These are phyloP conservation scores for Ursus arctos DNA, from an alignment of 2,113 vertebrate genomes.

Conservation along the genomic window DNA sequence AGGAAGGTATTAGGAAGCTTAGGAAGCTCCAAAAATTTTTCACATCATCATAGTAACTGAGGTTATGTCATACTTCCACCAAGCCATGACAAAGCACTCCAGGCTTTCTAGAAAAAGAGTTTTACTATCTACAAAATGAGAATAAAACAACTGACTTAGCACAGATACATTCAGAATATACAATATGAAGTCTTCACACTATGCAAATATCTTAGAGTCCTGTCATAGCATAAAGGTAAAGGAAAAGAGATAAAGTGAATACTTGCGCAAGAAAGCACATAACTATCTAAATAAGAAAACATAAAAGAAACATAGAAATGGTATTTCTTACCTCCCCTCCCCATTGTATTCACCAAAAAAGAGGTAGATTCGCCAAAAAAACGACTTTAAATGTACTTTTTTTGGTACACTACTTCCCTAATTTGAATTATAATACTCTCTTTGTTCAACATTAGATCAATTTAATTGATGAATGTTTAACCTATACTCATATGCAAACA, in stretches of 20 bases:
- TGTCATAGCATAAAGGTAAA: not conserved
- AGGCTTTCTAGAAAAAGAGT: not conserved
- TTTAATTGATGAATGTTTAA: not conserved
- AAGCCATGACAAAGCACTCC: not conserved
- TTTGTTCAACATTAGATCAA: not conserved
- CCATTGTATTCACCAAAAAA: not conserved
- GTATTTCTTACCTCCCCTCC: not conserved
- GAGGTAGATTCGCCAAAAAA: not conserved
- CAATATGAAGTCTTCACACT: not conserved
- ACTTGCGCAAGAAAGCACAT: not conserved
- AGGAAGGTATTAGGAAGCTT: not conserved
- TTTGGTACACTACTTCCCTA: not conserved
- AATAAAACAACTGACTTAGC: not conserved
- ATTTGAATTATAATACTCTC: not conserved
- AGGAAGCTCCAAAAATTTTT: not conserved
- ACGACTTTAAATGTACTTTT: not conserved
- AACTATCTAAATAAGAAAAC: constrained; percentile 19
- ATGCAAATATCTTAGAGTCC: not conserved
- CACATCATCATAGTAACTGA: not conserved
- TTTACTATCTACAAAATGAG: not conserved
- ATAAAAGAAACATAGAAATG: not conserved
- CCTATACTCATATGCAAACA: not conserved
- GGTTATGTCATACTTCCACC: not conserved
- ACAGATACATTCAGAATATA: not conserved
- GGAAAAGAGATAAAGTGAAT: not conserved